phyloP scores from a whole-genome alignment of 1,140 invertebrate species.

The Carcinoscorpius rotundicauda region DNA sequence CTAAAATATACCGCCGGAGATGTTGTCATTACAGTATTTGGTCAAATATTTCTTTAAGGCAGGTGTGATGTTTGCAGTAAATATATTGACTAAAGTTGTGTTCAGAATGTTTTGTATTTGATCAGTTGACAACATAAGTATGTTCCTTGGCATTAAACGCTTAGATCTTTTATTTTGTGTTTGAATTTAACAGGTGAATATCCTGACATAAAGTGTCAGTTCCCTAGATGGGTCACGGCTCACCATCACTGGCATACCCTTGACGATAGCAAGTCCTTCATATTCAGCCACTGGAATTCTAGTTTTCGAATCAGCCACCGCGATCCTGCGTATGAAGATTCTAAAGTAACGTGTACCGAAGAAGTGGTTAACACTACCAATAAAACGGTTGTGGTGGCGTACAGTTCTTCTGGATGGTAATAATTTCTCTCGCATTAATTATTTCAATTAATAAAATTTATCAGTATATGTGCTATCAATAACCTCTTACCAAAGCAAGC shows the following conservation, averaged over 20 bases:
- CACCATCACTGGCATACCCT: constrained; percentile 24
- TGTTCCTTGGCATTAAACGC: neutral
- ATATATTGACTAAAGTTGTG: no score
- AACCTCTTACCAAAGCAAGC: no score
- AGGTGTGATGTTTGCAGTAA: neutral
- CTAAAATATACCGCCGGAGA: no score
- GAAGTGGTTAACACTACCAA: constrained; percentile 10
- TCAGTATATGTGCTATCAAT: no score
- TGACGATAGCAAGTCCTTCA: constrained; percentile 47
- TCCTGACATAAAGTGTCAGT: constrained; percentile 28
- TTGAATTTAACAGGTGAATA: constrained; percentile 35
- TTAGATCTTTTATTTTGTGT: neutral
- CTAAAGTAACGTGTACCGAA: constrained; percentile 17
- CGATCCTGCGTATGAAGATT: constrained; percentile 1
- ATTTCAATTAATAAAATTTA: no score
- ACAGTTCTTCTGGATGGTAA: constrained; percentile 26
- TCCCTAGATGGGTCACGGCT: constrained; percentile 22
- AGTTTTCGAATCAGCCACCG: constrained; percentile 36
- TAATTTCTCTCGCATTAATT: neutral
- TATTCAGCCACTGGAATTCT: constrained; percentile 57
- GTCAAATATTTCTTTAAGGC: neutral
- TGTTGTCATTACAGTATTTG: no score
- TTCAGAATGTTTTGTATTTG: neutral
- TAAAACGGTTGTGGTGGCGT: constrained; percentile 15
- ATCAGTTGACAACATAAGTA: neutral